Evolutionary conservation across 2,797 vertebrate species (phyloP).

Genomic region (Apogon hyalosoma): DNA sequence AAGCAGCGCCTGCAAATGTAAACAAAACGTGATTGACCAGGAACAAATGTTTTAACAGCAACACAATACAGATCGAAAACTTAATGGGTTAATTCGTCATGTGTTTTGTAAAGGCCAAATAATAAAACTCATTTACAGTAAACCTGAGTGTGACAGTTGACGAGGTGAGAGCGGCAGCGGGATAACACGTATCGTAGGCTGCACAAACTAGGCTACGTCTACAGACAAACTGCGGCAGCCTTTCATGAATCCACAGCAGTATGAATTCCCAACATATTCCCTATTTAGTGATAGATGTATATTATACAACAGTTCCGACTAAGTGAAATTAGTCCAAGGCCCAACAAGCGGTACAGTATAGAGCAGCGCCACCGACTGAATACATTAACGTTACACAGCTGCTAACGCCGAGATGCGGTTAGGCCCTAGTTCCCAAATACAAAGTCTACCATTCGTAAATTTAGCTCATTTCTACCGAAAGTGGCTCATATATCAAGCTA

Average conservation of each 20-base stretch:
- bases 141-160: neutral
- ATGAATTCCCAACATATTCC: neutral
- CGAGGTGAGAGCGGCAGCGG: conserved; percentile 9
- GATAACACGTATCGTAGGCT: neutral
- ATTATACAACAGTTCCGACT: neutral
- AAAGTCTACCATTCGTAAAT: fast-evolving
- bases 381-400: conserved; percentile 18
- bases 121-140: neutral
- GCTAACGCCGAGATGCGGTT: conserved; percentile 5
- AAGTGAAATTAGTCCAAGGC: conserved; percentile 28
- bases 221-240: neutral
- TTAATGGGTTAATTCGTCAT: neutral
- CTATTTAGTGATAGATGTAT: neutral
- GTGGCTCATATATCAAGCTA: fast-evolving
- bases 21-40: conserved; percentile 35
- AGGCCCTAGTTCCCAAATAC: conserved; percentile 31
- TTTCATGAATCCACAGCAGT: fast-evolving
- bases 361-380: conserved; percentile 37
- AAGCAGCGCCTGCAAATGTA: conserved; percentile 87
- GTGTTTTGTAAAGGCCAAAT: too few species aligned
- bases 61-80: fast-evolving
- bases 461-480: fast-evolving
- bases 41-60: neutral
- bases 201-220: neutral
- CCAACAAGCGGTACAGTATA: conserved; percentile 21